phyloP scores from a whole-genome alignment of 1,140 invertebrate species.

The Plectrocnemia conspersa region DNA sequence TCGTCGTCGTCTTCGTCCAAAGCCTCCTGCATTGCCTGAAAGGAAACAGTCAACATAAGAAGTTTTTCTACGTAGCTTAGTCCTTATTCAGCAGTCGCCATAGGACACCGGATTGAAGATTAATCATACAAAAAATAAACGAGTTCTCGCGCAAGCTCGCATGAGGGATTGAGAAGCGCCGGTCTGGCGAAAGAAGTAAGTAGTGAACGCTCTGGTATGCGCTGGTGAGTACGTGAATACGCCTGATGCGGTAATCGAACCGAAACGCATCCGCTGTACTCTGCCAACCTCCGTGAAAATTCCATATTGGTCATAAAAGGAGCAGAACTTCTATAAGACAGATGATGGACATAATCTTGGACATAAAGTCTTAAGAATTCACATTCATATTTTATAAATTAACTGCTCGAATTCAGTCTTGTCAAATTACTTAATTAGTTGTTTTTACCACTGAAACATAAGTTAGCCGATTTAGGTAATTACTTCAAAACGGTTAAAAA shows the following conservation, averaged over 20 bases:
- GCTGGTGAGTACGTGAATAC: slow-evolving; percentile 5
- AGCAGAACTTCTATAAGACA: not conserved
- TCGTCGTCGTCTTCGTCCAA: slow-evolving; percentile 54
- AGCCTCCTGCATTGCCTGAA: slow-evolving; percentile 60
- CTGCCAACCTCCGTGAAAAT: slow-evolving; percentile 4
- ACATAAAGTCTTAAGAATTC: too few relatives aligned
- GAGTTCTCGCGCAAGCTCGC: too few relatives aligned
- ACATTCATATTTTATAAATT: too few relatives aligned
- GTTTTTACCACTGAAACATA: too few relatives aligned
- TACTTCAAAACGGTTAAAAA: too few relatives aligned
- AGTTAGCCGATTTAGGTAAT: too few relatives aligned
- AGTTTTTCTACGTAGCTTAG: too few relatives aligned
- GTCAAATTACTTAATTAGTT: too few relatives aligned
- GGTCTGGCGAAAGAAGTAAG: not conserved
- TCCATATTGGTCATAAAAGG: slow-evolving; percentile 9
- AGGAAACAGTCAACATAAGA: slow-evolving; percentile 34
- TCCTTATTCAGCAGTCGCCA: too few relatives aligned
- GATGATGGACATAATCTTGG: too few relatives aligned
- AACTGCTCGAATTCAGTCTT: too few relatives aligned
- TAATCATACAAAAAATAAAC: not conserved
- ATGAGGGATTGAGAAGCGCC: not conserved
- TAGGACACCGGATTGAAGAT: not conserved
- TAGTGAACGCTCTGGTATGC: slow-evolving; percentile 7
- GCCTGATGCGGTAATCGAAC: slow-evolving; percentile 12
- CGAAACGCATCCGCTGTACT: slow-evolving; percentile 13